These are phyloP conservation scores for Orthosia cruda DNA, from an alignment of 2,888 invertebrate genomes.

Conservation along the genomic window DNA sequence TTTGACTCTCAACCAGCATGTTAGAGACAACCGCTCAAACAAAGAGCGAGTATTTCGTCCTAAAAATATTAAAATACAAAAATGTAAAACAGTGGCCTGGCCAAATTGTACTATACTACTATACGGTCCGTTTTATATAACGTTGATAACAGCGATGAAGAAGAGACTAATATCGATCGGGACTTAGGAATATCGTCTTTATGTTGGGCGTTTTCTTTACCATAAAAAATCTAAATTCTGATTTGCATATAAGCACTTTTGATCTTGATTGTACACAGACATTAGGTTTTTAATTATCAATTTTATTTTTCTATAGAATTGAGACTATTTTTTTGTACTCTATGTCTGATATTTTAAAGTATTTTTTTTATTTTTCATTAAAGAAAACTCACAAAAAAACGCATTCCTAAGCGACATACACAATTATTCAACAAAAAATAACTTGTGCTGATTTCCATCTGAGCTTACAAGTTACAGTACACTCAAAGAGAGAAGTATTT, in stretches of 20 bases:
- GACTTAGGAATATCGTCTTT: slow-evolving; percentile 17
- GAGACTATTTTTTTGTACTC: neutral
- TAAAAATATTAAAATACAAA: slow-evolving; percentile 71
- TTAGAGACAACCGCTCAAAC: slow-evolving; percentile 47
- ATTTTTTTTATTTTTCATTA: slow-evolving; percentile 4
- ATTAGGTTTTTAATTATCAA: neutral
- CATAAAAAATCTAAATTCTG: neutral
- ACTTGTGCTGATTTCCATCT: slow-evolving; percentile 62
- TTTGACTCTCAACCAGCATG: slow-evolving; percentile 44
- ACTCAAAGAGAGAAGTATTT: slow-evolving; percentile 58
- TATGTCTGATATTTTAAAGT: neutral
- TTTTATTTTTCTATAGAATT: neutral
- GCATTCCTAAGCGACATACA: slow-evolving; percentile 39
- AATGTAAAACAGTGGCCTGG: slow-evolving; percentile 80
- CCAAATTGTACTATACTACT: slow-evolving; percentile 82
- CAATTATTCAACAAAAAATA: slow-evolving; percentile 43
- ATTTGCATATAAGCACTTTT: neutral
- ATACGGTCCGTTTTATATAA: slow-evolving; percentile 59
- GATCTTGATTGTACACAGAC: neutral
- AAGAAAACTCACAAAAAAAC: slow-evolving; percentile 40
- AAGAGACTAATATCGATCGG: slow-evolving; percentile 53
- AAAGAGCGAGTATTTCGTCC: slow-evolving; percentile 71
- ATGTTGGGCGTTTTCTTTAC: slow-evolving; percentile 28
- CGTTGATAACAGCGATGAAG: slow-evolving; percentile 48
- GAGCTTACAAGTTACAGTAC: slow-evolving; percentile 60